Evolutionary conservation across 2,888 invertebrate genomes (phyloP).

Genomic region (Hanleya hanleyi): DNA sequence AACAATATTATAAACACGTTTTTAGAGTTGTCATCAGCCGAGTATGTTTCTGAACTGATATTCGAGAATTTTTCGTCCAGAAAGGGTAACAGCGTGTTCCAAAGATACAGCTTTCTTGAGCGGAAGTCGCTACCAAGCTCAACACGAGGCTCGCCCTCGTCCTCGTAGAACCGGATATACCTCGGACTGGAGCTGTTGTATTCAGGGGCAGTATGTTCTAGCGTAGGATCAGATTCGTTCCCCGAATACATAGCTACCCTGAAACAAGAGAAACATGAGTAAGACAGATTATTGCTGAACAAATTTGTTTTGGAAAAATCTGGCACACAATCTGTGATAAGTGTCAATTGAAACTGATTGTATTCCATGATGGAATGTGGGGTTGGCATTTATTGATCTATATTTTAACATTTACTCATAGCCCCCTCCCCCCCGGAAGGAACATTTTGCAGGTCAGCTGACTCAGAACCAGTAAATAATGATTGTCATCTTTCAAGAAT

Average conservation of each 20-base stretch:
- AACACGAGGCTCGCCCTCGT: neutral
- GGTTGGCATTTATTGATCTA: too few relatives aligned
- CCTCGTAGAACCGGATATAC: neutral
- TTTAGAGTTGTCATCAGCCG: neutral
- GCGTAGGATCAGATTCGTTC: neutral
- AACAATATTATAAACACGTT: neutral
- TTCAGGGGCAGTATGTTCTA: neutral
- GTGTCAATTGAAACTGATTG: too few relatives aligned
- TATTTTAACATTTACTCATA: too few relatives aligned
- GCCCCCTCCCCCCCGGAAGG: too few relatives aligned
- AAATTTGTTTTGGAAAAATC: too few relatives aligned
- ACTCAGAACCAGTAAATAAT: too few relatives aligned
- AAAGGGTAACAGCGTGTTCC: slow-evolving; percentile 3
- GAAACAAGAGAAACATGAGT: too few relatives aligned
- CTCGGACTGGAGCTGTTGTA: neutral
- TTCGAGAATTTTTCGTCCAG: neutral
- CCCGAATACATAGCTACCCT: neutral
- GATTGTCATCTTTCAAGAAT: too few relatives aligned
- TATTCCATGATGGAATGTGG: too few relatives aligned
- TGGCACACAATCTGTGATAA: too few relatives aligned
- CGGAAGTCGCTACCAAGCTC: slow-evolving; percentile 3
- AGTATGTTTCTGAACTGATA: neutral
- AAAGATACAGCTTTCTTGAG: neutral
- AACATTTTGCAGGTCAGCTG: too few relatives aligned
- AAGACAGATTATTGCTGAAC: too few relatives aligned